A percentile compares a stretch with the other conserved stretches of the same genome.
Evolutionary conservation across 2,797 vertebrate species (phyloP).

Genomic region (Carcharodon carcharias): DNA sequence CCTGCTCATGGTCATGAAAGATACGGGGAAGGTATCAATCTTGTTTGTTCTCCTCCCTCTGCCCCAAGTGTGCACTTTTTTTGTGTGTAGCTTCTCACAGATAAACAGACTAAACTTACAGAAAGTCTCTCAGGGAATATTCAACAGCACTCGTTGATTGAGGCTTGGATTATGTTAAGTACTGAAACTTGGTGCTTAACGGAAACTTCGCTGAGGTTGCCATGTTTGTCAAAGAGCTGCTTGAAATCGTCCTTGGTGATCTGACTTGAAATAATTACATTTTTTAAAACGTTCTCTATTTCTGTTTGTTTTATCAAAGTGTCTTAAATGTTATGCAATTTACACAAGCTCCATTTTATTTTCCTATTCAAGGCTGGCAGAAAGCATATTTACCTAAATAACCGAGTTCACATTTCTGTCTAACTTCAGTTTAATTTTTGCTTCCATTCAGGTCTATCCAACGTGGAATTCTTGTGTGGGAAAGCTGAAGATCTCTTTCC

Average conservation of each 20-base stretch:
- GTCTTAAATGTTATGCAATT: background rate
- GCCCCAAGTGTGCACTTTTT: background rate
- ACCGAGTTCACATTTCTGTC: background rate
- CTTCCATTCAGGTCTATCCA: constrained; percentile 65
- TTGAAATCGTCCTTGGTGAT: background rate
- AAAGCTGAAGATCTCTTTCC: constrained; percentile 90
- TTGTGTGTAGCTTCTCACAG: background rate
- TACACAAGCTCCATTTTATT: background rate
- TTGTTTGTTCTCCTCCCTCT: background rate
- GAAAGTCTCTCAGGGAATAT: background rate
- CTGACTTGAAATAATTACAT: background rate
- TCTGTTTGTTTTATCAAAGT: background rate
- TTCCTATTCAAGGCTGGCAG: background rate
- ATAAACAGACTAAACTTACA: background rate
- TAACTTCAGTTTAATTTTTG: background rate
- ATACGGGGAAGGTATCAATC: background rate
- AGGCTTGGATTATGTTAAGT: background rate
- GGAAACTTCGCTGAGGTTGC: background rate
- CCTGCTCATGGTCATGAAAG: too few relatives aligned
- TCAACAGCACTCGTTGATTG: background rate
- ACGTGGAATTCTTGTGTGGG: constrained; percentile 84
- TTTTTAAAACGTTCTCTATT: background rate
- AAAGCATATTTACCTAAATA: background rate
- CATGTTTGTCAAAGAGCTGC: too few relatives aligned
- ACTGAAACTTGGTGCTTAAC: background rate